Conservation (phyloP, 2,888 invertebrate genomes). For the Hirtodrosophila confusa region DNA sequence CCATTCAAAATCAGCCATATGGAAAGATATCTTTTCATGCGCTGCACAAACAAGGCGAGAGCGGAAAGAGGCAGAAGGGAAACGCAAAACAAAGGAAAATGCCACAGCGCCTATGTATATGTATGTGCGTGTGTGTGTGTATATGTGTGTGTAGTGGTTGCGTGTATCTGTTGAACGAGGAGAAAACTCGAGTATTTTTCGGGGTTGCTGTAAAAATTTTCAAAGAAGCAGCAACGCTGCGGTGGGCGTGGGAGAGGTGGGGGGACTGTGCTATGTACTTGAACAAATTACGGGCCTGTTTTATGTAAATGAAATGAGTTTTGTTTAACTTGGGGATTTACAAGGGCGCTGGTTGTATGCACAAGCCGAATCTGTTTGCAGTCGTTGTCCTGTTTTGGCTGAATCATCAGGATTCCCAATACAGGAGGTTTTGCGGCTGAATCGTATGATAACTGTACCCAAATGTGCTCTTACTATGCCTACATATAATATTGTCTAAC, state of each 20-base stretch:
- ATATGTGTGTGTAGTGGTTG: conserved; percentile 32
- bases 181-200: conserved; percentile 50
- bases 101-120: conserved; percentile 22
- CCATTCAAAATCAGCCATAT: conserved; percentile 73
- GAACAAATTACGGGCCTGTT: conserved; percentile 52
- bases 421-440: background rate
- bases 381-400: conserved; percentile 6
- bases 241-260: conserved; percentile 1
- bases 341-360: conserved; percentile 12
- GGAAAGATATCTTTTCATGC: conserved; percentile 70
- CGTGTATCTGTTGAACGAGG: conserved; percentile 34
- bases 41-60: conserved; percentile 52
- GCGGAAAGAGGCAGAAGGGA: conserved; percentile 14
- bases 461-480: conserved; percentile 13
- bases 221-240: conserved; percentile 3
- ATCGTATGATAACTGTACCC: background rate
- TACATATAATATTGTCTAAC: background rate
- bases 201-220: conserved; percentile 54
- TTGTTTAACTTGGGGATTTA: conserved; percentile 52
- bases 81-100: conserved; percentile 56
- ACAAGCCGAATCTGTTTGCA: conserved; percentile 11
- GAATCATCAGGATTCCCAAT: conserved; percentile 2
- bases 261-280: conserved; percentile 41
- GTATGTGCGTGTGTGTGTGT: conserved; percentile 16
- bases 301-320: conserved; percentile 58